Evolutionary conservation across 2,888 invertebrate genomes (phyloP), one percentile per base, ranked within the genome.

Genomic region (Rhopalosiphum nymphaeae): DNA sequence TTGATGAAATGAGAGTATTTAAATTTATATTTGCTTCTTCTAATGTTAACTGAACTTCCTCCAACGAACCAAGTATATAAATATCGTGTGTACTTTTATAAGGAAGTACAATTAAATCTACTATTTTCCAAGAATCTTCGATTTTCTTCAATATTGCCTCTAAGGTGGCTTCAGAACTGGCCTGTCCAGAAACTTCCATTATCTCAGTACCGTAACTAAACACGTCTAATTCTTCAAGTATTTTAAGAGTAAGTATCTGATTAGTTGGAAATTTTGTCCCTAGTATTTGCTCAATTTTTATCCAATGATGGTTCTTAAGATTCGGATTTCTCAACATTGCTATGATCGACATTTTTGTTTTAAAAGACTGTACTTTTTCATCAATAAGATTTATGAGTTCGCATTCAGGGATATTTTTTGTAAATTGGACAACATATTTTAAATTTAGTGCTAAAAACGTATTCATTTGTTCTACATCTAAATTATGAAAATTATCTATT

Each of bases 21-120:
- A 99, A 97, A 95, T 98, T 98, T 92, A 99, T 98, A 96, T 97
- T 98, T 95, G 98, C 98, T 95, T 99, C 99, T 95, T 99, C 99
- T 7, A 98, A 96, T 4, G 97, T 96, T 0, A 97, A 96, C 96
- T 98, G 98, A 56, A 99, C 96, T 95, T 99, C 98, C 95, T 99
- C 99, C 1, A 98, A 96, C 0, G 98, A 97, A 4, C 98, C 98
- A 92, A 99, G 96, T 61, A 99, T 97, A 95, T 96, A 98, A 0
- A 98, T 97, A 95, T 99, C 98, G 95, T 98, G 98, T 0, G 97
- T 96, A 95, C 98, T 98, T 95, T 98, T 98, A 96, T 98, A 98
- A 0, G 97, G 96, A 0, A 98, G 95, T 0, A 98, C 97, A 1
- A 97, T 96, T 95, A 98, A 97, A 95, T 98, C 98, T 3, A 98